phyloP scores from a whole-genome alignment of 1,140 invertebrate genomes.

The Cydia pomonella region DNA sequence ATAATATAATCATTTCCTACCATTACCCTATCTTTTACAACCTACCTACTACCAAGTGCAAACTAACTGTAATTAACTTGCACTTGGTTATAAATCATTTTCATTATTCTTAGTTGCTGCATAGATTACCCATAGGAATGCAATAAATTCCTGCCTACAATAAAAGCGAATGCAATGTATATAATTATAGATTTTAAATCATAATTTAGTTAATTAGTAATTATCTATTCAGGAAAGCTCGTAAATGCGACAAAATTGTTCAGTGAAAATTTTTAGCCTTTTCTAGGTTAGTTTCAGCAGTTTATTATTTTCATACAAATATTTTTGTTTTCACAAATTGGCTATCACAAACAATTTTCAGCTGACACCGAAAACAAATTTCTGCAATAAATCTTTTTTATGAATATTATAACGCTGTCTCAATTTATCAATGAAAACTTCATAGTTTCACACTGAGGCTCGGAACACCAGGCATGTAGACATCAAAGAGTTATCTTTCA shows the following conservation, averaged over 20 bases:
- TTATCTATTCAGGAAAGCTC: too few species aligned
- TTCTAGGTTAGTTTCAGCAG: too few species aligned
- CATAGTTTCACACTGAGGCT: neutral
- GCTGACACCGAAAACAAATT: neutral
- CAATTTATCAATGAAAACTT: conserved; percentile 15
- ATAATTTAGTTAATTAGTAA: too few species aligned
- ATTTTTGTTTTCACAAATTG: too few species aligned
- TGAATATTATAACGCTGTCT: conserved; percentile 20
- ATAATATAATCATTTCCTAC: too few species aligned
- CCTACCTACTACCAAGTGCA: neutral
- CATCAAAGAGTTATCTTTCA: neutral
- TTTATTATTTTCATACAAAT: too few species aligned
- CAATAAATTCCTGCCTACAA: neutral
- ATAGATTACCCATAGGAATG: conserved; percentile 9
- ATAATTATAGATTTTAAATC: too few species aligned
- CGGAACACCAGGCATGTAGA: neutral
- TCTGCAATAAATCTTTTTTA: conserved; percentile 15
- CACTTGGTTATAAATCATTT: neutral
- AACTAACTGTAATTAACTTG: neutral
- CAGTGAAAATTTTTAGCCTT: too few species aligned
- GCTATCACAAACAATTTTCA: too few species aligned
- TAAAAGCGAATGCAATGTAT: too few species aligned
- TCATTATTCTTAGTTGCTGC: neutral
- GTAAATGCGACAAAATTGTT: too few species aligned
- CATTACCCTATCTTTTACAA: too few species aligned